These are phyloP conservation scores for Aplocera efformata DNA, from an alignment of 2,888 invertebrate species.

Conservation along the genomic window DNA sequence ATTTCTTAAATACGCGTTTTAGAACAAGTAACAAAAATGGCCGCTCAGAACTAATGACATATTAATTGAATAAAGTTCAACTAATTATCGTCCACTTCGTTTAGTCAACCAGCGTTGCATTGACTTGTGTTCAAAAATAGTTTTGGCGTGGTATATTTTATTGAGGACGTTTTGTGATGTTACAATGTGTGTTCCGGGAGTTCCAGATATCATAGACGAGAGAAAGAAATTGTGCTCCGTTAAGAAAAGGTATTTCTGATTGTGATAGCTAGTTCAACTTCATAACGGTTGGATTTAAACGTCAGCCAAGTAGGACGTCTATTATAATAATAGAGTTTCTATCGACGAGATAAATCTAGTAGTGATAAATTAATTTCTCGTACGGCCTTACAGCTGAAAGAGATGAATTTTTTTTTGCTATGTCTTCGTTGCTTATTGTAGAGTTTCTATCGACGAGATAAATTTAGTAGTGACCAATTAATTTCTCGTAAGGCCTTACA, in stretches of 20 bases:
- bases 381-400: too few relatives aligned
- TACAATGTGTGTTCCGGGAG: constrained; percentile 57
- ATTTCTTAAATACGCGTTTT: constrained; percentile 56
- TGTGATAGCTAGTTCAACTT: not conserved
- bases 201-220: constrained; percentile 23
- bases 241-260: constrained; percentile 47
- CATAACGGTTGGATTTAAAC: not conserved
- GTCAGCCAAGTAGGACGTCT: not conserved
- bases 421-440: too few relatives aligned
- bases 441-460: too few relatives aligned
- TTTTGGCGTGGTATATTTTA: constrained; percentile 20
- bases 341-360: too few relatives aligned
- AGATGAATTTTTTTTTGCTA: too few relatives aligned
- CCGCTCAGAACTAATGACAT: constrained; percentile 52
- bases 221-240: constrained; percentile 44
- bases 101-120: constrained; percentile 33
- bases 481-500: too few relatives aligned
- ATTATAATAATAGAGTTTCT: too few relatives aligned
- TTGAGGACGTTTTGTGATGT: constrained; percentile 11
- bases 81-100: constrained; percentile 44
- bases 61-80: constrained; percentile 57
- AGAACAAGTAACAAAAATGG: constrained; percentile 53
- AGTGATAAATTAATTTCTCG: too few relatives aligned
- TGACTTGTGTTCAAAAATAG: constrained; percentile 35
- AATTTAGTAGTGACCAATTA: too few relatives aligned